Percentiles rank a stretch among this genome's conserved stretches.
phyloP scores from a whole-genome alignment of 2,888 invertebrate genomes.

The Drosophila cyrtoloma region DNA sequence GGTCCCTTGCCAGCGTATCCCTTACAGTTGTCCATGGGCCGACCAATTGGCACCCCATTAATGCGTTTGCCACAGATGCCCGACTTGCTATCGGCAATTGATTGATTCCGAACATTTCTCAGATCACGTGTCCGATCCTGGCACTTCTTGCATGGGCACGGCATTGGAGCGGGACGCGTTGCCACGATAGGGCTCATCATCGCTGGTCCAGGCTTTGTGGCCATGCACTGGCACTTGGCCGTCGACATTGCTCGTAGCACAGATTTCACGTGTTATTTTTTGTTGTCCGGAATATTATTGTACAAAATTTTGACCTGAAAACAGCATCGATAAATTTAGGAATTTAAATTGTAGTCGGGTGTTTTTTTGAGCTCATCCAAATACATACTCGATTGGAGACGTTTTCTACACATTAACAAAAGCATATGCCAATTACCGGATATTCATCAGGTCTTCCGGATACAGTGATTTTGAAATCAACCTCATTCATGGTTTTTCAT shows the following conservation, averaged over 20 bases:
- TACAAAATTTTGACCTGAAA: conserved; percentile 25
- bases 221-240: conserved; percentile 35
- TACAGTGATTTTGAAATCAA: not conserved
- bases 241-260: conserved; percentile 27
- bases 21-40: not conserved
- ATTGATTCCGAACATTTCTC: conserved; percentile 1
- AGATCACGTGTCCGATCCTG: conserved; percentile 13
- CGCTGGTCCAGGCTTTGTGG: not conserved
- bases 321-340: conserved; percentile 18
- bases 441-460: not conserved
- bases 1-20: not conserved
- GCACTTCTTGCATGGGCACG: conserved; percentile 69
- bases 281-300: not conserved
- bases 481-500: not conserved
- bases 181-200: conserved; percentile 20
- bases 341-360: not conserved
- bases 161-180: conserved; percentile 1
- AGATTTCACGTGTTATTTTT: not conserved
- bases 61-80: conserved; percentile 27
- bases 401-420: not conserved
- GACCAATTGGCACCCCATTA: conserved; percentile 11
- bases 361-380: not conserved
- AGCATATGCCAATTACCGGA: not conserved
- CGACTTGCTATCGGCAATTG: conserved; percentile 1
- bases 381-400: conserved; percentile 34